Percentiles rank a stretch among this genome's conserved stretches.
Conservation (phyloP, 35 echinoderm and acorn worm species). For the Amphiura filiformis region DNA sequence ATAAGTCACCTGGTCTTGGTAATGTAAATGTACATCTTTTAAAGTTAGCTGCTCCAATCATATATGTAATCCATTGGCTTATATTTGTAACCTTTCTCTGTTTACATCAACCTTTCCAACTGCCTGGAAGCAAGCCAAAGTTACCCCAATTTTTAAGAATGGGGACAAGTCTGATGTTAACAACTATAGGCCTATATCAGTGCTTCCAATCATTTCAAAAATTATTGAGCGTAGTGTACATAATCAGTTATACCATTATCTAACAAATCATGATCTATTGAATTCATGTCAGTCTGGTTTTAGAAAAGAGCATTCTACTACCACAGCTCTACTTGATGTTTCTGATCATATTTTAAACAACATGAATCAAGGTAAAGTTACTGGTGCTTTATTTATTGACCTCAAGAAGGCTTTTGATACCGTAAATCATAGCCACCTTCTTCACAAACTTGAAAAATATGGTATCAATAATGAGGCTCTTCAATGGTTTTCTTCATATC, state of each 20-base stretch:
- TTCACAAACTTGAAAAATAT: neutral
- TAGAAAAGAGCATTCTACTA: neutral
- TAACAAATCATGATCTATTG: neutral
- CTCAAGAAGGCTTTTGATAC: neutral
- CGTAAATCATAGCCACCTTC: neutral
- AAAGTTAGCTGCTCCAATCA: neutral
- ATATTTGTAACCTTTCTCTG: conserved; percentile 13
- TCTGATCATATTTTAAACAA: neutral
- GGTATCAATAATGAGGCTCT: neutral
- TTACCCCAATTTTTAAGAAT: conserved; percentile 35
- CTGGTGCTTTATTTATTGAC: neutral
- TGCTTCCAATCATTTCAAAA: conserved; percentile 38
- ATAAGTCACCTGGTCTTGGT: conserved; percentile 31
- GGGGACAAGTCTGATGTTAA: conserved; percentile 11
- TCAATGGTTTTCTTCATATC: neutral
- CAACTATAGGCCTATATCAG: conserved; percentile 55
- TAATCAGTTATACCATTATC: conserved; percentile 20
- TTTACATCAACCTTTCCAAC: conserved; percentile 5
- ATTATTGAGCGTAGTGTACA: conserved; percentile 40
- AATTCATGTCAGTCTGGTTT: neutral
- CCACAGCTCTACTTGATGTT: neutral
- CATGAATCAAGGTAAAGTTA: neutral
- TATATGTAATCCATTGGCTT: neutral
- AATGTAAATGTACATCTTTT: neutral
- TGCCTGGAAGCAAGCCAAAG: conserved; percentile 36